Percentiles rank a stretch among this genome's conserved stretches.
Evolutionary conservation across 2,888 invertebrate species (phyloP).

Genomic region (Nymphalis polychloros): DNA sequence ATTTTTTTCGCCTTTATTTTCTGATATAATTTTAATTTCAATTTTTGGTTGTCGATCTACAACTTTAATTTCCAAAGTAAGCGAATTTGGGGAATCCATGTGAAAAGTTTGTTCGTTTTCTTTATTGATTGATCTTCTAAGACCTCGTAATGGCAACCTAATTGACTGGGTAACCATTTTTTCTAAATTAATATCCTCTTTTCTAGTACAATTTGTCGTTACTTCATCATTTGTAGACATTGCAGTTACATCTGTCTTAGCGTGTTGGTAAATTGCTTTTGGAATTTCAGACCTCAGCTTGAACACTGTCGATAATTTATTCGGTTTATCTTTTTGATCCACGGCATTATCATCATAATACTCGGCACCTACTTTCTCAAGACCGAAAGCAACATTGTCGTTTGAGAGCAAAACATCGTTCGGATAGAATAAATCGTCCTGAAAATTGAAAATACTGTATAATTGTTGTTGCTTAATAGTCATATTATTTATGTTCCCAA

Average conservation of each 20-base stretch:
- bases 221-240: background rate
- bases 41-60: slow-evolving; percentile 47
- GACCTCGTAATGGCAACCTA: slow-evolving; percentile 44
- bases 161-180: slow-evolving; percentile 13
- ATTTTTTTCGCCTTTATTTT: slow-evolving; percentile 23
- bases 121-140: slow-evolving; percentile 49
- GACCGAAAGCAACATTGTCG: slow-evolving; percentile 40
- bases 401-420: slow-evolving; percentile 30
- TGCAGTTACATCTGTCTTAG: background rate
- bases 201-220: slow-evolving; percentile 14
- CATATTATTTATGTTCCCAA: too few relatives aligned
- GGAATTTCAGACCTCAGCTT: slow-evolving; percentile 1
- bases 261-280: background rate
- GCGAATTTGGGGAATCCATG: slow-evolving; percentile 21
- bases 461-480: too few relatives aligned
- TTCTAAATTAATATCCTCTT: background rate
- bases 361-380: slow-evolving; percentile 38
- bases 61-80: slow-evolving; percentile 54
- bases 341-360: slow-evolving; percentile 16
- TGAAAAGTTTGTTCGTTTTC: slow-evolving; percentile 6
- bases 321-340: background rate
- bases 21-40: slow-evolving; percentile 52
- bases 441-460: slow-evolving; percentile 12
- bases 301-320: background rate
- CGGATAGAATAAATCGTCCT: slow-evolving; percentile 33